phyloP scores from a whole-genome alignment of 1,140 invertebrate genomes.

The Idris sp. region DNA sequence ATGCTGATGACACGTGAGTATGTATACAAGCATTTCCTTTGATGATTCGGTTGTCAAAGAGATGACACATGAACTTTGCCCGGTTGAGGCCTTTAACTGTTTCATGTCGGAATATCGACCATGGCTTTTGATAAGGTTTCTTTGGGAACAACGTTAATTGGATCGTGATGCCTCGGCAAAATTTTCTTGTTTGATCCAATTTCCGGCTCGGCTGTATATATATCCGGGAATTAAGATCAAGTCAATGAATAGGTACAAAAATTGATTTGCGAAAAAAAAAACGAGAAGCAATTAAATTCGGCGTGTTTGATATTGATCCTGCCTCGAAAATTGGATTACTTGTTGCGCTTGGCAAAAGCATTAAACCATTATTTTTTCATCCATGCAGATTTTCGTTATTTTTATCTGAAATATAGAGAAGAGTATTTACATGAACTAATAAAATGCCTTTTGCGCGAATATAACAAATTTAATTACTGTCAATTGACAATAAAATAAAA shows the following conservation, averaged over 20 bases:
- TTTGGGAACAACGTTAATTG: constrained; percentile 26
- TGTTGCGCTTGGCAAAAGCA: constrained; percentile 3
- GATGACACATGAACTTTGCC: constrained; percentile 12
- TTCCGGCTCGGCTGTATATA: background rate
- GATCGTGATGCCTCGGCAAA: constrained; percentile 14
- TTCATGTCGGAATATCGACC: constrained; percentile 5
- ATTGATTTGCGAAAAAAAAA: constrained; percentile 15
- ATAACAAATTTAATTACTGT: no score
- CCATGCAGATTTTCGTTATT: background rate
- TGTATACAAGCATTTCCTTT: background rate
- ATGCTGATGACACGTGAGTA: background rate
- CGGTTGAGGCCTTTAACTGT: constrained; percentile 17
- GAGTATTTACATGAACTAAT: no score
- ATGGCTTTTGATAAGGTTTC: constrained; percentile 34
- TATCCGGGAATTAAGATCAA: constrained; percentile 20
- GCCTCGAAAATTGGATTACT: constrained; percentile 13
- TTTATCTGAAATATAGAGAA: no score
- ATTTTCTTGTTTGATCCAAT: constrained; percentile 23
- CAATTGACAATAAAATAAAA: background rate
- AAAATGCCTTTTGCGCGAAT: no score
- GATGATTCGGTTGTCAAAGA: constrained; percentile 9
- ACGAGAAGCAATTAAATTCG: constrained; percentile 19
- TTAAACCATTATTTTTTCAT: constrained; percentile 9
- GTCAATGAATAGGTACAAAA: background rate
- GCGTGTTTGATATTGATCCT: constrained; percentile 4